Evolutionary conservation across 64 coral and sea anemone species (phyloP).

Genomic region (Stichodactyla mertensii): DNA sequence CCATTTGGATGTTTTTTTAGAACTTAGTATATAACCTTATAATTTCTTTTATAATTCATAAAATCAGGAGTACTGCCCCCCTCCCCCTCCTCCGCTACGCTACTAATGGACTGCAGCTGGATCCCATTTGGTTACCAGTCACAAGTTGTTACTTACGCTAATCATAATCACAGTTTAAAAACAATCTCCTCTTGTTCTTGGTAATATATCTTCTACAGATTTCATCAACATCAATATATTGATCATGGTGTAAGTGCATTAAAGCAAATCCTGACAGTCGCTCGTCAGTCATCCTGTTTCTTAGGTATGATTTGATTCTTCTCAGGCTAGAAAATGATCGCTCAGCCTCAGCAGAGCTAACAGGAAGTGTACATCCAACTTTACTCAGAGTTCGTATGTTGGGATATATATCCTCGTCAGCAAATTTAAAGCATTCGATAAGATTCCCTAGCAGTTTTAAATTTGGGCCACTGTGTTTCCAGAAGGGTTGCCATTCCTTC

Average conservation of each 20-base stretch:
- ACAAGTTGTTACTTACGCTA: not conserved
- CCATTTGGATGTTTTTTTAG: not conserved
- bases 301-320: conserved; percentile 34
- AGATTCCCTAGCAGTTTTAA: not conserved
- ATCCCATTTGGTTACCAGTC: not conserved
- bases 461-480: not conserved
- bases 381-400: not conserved
- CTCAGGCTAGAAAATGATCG: not conserved
- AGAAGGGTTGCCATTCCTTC: not conserved
- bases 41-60: conserved; percentile 11
- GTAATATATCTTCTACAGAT: conserved; percentile 43
- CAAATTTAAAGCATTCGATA: not conserved
- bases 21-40: not conserved
- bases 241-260: conserved; percentile 34
- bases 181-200: not conserved
- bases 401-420: not conserved
- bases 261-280: conserved; percentile 31
- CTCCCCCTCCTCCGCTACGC: not conserved
- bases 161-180: not conserved
- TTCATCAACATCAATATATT: conserved; percentile 33
- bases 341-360: not conserved
- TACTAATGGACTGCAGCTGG: not conserved
- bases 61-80: not conserved
- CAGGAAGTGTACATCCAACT: conserved; percentile 1
- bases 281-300: conserved; percentile 25